Conservation (phyloP, 2,797 vertebrate genomes). For the Macropus fuliginosus region DNA sequence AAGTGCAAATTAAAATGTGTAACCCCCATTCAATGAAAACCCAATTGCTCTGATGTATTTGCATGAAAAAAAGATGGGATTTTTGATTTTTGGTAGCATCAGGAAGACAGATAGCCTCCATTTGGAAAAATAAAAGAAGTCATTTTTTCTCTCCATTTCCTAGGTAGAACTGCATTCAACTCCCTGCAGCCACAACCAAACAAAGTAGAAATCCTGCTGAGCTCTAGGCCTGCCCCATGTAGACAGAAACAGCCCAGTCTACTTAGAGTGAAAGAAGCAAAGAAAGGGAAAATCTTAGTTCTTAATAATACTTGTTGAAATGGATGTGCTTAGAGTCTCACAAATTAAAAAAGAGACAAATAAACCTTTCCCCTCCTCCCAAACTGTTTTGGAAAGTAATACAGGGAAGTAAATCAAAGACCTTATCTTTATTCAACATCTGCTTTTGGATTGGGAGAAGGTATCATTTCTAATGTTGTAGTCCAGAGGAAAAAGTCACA, state of each 20-base stretch:
- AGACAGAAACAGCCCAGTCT: not conserved
- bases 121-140: not conserved
- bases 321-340: not conserved
- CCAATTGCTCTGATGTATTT: not conserved
- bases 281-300: not conserved
- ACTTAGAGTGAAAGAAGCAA: not conserved
- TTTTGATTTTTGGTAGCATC: not conserved
- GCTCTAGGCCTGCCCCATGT: not conserved
- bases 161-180: not conserved
- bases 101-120: not conserved
- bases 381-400: not conserved
- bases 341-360: not conserved
- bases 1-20: not conserved
- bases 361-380: not conserved
- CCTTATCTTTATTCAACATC: not conserved
- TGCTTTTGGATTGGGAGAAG: not conserved
- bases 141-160: constrained; percentile 1
- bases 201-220: not conserved
- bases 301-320: not conserved
- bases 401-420: not conserved
- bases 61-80: not conserved
- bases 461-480: not conserved
- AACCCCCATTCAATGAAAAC: not conserved
- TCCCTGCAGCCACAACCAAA: not conserved
- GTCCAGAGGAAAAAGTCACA: not conserved